Base-by-base conservation (phyloP, 1,140 invertebrate species). In the Drusus annulatus region DNA sequence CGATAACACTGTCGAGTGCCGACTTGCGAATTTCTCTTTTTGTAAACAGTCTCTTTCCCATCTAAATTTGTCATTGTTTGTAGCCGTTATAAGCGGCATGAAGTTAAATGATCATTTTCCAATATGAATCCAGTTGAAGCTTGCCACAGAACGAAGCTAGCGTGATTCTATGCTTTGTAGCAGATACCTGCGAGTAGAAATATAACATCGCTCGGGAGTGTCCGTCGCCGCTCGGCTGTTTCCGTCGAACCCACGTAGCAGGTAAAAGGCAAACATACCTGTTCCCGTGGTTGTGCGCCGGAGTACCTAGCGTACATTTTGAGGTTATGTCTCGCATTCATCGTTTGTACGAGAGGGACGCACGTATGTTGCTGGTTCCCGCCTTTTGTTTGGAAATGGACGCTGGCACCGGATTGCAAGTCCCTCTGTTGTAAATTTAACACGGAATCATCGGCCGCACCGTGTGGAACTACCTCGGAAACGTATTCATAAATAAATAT, bases 191-290 rank as follows among this genome's bases (percentile, higher is more conserved):
- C 17, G 31, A 19, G 45, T 19, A 25, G 21, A 28, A 65, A 28
- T 45, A 45, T 28, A 65, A 16, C 31, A 28, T 15, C 17, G 51
- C 25, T 80, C 79, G 79, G 79, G 45, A 4, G 36, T 28, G 13
- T 60, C 28, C 79, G 79, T 16, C 50, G 15, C 31, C n/a, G 16
- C 31, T 80, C 79, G 79, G 50, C 51, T 15, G 51, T 23, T 28
- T 80, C 74, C 73, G 79, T 15, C 62, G 50, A 31, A 10, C 79
- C 73, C 74, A 80, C 79, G 79, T 80, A 52, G 79, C 79, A 77
- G 73, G 79, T 76, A 79, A 79, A 77, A 76, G 79, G 73, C 73
- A 58, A 76, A 80, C 79, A 62, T 80, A 76, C 73, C 79, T 80
- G 73, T 68, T 63, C 74, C 52, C 52, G n/a, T n/a, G n/a, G n/a